Evolutionary conservation across 2,797 vertebrate genomes (phyloP), one percentile per base, ranked within the genome.

Genomic region (Zalophus californianus): DNA sequence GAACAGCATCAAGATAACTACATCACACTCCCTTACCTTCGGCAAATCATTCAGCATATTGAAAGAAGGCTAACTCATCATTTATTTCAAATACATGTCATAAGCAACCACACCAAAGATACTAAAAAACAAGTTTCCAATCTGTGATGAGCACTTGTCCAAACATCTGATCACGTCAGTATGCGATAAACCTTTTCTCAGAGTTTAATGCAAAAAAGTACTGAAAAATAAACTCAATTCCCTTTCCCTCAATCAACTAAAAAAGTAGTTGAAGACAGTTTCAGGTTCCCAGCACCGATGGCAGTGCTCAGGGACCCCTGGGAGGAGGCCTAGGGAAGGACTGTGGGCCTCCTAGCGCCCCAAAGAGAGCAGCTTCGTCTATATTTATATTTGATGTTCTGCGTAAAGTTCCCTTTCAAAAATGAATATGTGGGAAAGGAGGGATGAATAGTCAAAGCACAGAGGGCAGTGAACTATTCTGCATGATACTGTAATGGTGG

Each of bases 11-110:
- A 18, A 38, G 58, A 68, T 44, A 66, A 62, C 50, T 38, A 4
- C 1, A n/a, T n/a, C 35, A 1, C 14, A 32, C 13, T 32, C 32
- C 54, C 41, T 8, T 56, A 14, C 72, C 82, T 68, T 58, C 54
- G 75, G 7, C 29, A 58, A 52, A 91, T 9, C 21, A 75, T n/a
- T 85, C 11, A 2, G n/a, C 9, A 8, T 60, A 16, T 41, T 52
- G 70, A 90, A 83, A 77, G 38, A 64, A 85, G 35, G 27, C 12
- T 48, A 54, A 9, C 15, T 72, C 52, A 48, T 35, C 52, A 32
- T 70, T 86, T 78, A 60, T 38, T 68, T 96, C 86, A 62, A 93
- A 41, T 64, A 7, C 29, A n/a, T 86, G 90, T 85, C 38, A 32
- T 38, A 86, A 72, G 56, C 25, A 2, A 32, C 41, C 75, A 86